Conservation (phyloP, 2,113 vertebrate species). For the Thalassarche chlororhynchos region DNA sequence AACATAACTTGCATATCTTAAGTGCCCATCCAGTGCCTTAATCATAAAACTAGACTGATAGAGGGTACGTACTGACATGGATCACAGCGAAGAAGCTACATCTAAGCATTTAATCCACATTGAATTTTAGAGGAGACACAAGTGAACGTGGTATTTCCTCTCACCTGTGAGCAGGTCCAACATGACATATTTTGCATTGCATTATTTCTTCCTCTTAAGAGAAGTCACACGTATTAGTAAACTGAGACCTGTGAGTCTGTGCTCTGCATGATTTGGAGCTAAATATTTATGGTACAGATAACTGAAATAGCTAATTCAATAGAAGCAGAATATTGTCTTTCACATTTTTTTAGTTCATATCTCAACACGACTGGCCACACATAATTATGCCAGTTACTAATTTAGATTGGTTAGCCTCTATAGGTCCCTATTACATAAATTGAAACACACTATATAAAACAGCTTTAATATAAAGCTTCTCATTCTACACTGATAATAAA, state of each 20-base stretch:
- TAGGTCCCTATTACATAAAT: background rate
- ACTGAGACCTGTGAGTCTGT: background rate
- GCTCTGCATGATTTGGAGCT: background rate
- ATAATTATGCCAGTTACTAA: background rate
- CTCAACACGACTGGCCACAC: background rate
- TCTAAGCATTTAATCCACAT: background rate
- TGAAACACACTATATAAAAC: background rate
- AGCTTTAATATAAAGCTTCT: background rate
- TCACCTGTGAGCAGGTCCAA: background rate
- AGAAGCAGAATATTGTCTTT: background rate
- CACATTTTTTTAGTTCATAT: background rate
- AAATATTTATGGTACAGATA: background rate
- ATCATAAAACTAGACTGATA: background rate
- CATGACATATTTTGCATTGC: background rate
- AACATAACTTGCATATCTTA: background rate
- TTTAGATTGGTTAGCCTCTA: background rate
- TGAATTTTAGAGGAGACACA: background rate
- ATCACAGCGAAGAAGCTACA: background rate
- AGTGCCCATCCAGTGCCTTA: background rate
- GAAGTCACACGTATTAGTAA: background rate
- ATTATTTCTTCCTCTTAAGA: background rate
- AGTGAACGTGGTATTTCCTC: background rate
- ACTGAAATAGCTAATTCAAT: background rate
- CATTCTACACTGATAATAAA: background rate
- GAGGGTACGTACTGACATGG: background rate